phyloP scores from a whole-genome alignment of 2,888 invertebrate species.

The Drosophila prolongata region DNA sequence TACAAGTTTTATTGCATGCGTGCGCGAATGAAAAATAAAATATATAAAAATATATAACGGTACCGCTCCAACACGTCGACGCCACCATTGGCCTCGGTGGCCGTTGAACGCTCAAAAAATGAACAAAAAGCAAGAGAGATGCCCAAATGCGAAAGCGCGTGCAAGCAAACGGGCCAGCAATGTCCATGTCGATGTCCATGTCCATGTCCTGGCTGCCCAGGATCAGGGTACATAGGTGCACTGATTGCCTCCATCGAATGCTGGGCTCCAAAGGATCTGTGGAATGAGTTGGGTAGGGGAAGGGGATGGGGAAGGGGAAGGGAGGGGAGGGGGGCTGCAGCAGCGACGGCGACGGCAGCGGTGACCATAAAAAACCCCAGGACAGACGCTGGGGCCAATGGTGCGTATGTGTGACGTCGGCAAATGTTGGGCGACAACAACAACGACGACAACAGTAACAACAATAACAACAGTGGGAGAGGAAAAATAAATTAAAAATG shows the following conservation, averaged over 20 bases:
- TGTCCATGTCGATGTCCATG: constrained; percentile 27
- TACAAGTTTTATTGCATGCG: constrained; percentile 81
- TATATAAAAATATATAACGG: constrained; percentile 80
- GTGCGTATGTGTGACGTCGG: constrained; percentile 75
- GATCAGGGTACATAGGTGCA: constrained; percentile 71
- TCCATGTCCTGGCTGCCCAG: constrained; percentile 27
- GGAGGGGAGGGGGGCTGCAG: constrained; percentile 1
- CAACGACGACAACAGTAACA: not conserved
- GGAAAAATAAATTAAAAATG: constrained; percentile 68
- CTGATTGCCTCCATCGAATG: constrained; percentile 63
- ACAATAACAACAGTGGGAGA: constrained; percentile 29
- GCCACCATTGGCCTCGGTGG: constrained; percentile 56
- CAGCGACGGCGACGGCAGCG: constrained; percentile 13
- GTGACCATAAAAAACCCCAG: constrained; percentile 43
- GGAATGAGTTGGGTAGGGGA: not conserved
- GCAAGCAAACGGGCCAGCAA: constrained; percentile 74
- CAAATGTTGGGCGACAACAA: constrained; percentile 42
- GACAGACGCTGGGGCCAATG: constrained; percentile 68
- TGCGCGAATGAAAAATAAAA: constrained; percentile 83
- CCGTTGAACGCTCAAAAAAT: constrained; percentile 65
- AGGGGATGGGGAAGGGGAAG: not conserved
- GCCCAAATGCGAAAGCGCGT: constrained; percentile 75
- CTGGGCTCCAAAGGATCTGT: no score
- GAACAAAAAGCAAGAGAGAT: constrained; percentile 79
- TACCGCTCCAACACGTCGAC: constrained; percentile 71